Evolutionary conservation across 1,140 invertebrate species (phyloP).

Genomic region (Helicorthomorpha holstii): DNA sequence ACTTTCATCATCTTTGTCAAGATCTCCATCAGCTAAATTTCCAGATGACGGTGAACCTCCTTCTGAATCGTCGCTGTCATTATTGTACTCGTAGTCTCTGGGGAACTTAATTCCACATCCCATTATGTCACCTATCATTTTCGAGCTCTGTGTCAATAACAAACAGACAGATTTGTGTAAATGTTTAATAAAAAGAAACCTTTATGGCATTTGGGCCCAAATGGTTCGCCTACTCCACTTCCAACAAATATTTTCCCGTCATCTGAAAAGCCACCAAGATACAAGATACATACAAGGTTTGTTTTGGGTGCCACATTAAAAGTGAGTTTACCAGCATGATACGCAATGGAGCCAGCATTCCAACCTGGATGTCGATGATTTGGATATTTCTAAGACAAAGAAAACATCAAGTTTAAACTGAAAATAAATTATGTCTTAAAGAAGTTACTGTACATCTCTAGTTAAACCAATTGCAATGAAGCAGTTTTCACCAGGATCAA

Average conservation of each 20-base stretch:
- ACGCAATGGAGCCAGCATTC: slow-evolving; percentile 40
- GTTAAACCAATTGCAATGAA: slow-evolving; percentile 41
- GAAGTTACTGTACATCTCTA: slow-evolving; percentile 24
- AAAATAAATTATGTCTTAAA: background rate
- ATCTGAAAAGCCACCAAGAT: slow-evolving; percentile 22
- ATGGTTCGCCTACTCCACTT: slow-evolving; percentile 35
- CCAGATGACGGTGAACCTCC: slow-evolving; percentile 14
- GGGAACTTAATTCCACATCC: slow-evolving; percentile 41
- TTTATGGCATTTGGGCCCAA: slow-evolving; percentile 37
- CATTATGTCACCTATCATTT: slow-evolving; percentile 34
- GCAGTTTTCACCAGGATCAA: slow-evolving; percentile 38
- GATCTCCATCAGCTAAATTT: slow-evolving; percentile 16
- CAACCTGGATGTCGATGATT: slow-evolving; percentile 38
- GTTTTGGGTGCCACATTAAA: background rate
- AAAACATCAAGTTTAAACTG: too few relatives aligned
- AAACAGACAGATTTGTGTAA: too few relatives aligned
- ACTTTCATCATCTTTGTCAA: slow-evolving; percentile 15
- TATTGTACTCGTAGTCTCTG: slow-evolving; percentile 27
- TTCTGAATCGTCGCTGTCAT: slow-evolving; percentile 21
- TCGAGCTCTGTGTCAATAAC: too few relatives aligned
- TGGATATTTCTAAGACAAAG: slow-evolving; percentile 32
- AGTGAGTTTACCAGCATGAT: slow-evolving; percentile 30
- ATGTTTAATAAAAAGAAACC: too few relatives aligned
- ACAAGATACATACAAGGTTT: background rate
- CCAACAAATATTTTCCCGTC: slow-evolving; percentile 42